A percentile compares a stretch with the other conserved stretches of the same genome.
phyloP scores from a whole-genome alignment of 2,113 vertebrate species.

The Lepidothrix coronata region DNA sequence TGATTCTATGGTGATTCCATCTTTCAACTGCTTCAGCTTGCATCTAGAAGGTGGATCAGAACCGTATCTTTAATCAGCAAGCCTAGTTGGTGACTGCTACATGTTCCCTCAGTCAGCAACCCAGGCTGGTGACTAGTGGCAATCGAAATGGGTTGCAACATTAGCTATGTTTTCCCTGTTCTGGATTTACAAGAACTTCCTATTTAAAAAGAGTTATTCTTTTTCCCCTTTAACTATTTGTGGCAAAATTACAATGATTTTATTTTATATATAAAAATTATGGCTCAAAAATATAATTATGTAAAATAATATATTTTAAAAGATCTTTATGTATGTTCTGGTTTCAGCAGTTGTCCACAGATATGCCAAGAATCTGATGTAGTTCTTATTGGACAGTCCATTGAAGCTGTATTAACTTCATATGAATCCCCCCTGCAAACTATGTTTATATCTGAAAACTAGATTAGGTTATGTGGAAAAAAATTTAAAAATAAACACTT shows the following conservation, averaged over 20 bases:
- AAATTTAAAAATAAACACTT: neutral
- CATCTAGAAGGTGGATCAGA: neutral
- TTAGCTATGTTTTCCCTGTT: rapidly evolving
- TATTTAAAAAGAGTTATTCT: neutral
- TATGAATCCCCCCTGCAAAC: neutral
- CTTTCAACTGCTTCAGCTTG: neutral
- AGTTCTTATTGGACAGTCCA: neutral
- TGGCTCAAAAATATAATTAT: neutral
- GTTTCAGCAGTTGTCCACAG: neutral
- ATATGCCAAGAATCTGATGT: neutral
- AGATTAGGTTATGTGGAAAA: neutral
- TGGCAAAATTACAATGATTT: neutral
- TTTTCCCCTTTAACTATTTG: neutral
- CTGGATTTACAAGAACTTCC: neutral
- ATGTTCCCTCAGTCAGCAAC: neutral
- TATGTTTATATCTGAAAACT: neutral
- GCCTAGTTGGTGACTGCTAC: neutral
- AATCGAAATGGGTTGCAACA: neutral
- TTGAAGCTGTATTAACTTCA: neutral
- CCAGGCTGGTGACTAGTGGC: neutral
- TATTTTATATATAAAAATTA: neutral
- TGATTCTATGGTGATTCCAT: neutral
- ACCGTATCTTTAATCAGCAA: neutral
- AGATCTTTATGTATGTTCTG: neutral
- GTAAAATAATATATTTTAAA: neutral